Evolutionary conservation across 2,888 invertebrate species (phyloP).

Genomic region (Artemia sp.): DNA sequence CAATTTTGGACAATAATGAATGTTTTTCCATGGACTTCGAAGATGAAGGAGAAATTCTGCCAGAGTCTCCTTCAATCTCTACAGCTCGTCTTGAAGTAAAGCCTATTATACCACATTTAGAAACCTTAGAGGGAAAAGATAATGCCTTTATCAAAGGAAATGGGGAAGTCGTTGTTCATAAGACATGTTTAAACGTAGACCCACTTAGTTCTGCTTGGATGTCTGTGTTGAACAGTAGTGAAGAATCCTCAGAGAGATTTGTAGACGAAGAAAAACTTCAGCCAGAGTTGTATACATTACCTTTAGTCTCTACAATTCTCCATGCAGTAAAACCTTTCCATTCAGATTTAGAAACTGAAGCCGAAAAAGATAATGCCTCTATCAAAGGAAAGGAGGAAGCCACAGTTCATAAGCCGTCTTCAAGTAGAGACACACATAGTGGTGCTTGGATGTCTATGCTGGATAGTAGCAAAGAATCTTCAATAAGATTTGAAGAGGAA

Average conservation of each 20-base stretch:
- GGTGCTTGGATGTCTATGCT: slow-evolving; percentile 31
- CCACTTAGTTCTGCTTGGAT: slow-evolving; percentile 29
- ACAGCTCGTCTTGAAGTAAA: background rate
- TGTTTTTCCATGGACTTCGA: slow-evolving; percentile 32
- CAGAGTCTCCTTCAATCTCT: background rate
- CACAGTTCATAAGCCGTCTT: background rate
- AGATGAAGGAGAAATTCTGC: slow-evolving; percentile 23
- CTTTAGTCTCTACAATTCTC: background rate
- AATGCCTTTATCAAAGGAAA: slow-evolving; percentile 12
- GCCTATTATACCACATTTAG: background rate
- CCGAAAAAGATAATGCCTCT: background rate
- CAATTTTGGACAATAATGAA: slow-evolving; percentile 32
- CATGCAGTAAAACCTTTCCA: background rate
- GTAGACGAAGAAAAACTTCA: slow-evolving; percentile 24
- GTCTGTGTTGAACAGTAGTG: slow-evolving; percentile 32
- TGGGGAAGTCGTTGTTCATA: background rate
- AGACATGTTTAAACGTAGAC: background rate
- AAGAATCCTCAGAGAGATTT: slow-evolving; percentile 32
- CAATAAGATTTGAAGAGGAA: too few relatives aligned
- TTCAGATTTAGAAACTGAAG: background rate
- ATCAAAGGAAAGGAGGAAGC: background rate
- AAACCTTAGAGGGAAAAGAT: background rate
- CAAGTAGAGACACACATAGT: background rate
- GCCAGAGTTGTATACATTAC: background rate
- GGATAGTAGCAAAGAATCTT: slow-evolving; percentile 29